phyloP scores from a whole-genome alignment of 2,113 vertebrate genomes.

The Bettongia penicillata region DNA sequence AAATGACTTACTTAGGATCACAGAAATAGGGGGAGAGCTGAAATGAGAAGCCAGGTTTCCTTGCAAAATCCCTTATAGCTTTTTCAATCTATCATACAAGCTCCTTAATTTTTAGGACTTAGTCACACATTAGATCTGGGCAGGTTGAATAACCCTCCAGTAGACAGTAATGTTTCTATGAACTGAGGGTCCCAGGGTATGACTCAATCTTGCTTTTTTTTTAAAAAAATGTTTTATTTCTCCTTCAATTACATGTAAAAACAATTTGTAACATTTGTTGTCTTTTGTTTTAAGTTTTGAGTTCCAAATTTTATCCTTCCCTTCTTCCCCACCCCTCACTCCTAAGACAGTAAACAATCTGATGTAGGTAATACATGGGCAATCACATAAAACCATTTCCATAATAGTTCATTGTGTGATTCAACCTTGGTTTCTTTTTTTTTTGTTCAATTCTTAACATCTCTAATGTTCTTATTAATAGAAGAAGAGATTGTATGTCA shows the following conservation, averaged over 20 bases:
- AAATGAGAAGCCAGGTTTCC: not conserved
- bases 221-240: not conserved
- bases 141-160: not conserved
- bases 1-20: not conserved
- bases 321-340: not conserved
- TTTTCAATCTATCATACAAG: not conserved
- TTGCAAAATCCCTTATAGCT: not conserved
- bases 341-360: not conserved
- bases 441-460: not conserved
- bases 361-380: not conserved
- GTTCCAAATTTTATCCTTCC: not conserved
- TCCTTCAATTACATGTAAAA: not conserved
- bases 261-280: not conserved
- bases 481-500: not conserved
- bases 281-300: not conserved
- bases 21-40: not conserved
- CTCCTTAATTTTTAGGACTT: not conserved
- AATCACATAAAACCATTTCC: not conserved
- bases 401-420: not conserved
- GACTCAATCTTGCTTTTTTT: not conserved
- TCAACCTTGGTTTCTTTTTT: not conserved
- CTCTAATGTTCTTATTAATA: not conserved
- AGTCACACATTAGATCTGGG: not conserved
- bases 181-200: not conserved
- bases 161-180: not conserved